Evolutionary conservation across 30 jellyfish, hydroid and myxozoan genomes (phyloP), one percentile per base, ranked within the genome.

Genomic region (Rhopilema esculentum): DNA sequence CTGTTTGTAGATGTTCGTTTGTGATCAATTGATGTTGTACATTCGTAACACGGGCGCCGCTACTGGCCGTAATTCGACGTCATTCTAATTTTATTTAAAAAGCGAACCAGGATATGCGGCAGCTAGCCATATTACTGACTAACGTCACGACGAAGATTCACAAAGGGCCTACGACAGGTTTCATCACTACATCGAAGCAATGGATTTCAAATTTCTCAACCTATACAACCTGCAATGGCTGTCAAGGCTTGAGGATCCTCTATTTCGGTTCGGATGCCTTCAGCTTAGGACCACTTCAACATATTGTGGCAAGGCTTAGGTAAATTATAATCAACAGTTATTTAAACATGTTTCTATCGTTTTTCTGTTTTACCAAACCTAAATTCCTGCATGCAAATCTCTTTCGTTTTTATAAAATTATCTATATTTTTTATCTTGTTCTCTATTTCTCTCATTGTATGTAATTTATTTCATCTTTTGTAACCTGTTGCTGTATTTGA

Each of bases 181-280:
- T 40, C 12, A 12, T 6, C 57, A 2, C 9, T 6, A 40, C 6
- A 40, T 2, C 57, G 12, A 40, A 12, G 12, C 57, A 40, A 40
- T 19, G 17, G 8, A 25, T 63, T 2, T 25, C 73, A 63, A 63
- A 21, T 7, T 63, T 25, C 8, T 25, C 27, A 2, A 63, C 4
- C 17, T 20, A 7, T 20, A 25, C 27, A 8, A 69, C 8, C 72
- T 51, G 87, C 87, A 15, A 80, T 17, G 49, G 33, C 63, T 29
- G 77, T 22, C 61, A 70, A 24, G 82, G 91, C 15, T 71, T 67
- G 51, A 66, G 65, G 27, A 90, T 93, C 25, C 77, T 88, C 23
- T 93, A 76, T 70, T 83, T 93, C 73, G 98, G 98, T 9, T 79
- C 98, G 1, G 98, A 93, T 78, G 80, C 80, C 4, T 93, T 93